Conservation (phyloP, 2,888 invertebrate species). For the Apodemia mormo region DNA sequence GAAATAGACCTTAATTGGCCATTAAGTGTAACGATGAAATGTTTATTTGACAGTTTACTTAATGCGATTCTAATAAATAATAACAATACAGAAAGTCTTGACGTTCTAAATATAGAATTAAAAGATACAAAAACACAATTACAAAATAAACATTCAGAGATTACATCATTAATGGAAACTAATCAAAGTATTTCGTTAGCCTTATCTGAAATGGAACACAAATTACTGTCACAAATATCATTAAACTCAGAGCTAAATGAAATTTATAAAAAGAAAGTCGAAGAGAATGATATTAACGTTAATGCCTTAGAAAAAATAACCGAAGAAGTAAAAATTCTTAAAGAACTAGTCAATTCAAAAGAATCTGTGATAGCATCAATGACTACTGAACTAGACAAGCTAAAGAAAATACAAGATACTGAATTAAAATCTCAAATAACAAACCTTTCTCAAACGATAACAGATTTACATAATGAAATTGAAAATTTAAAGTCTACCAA, state of each 20-base stretch:
- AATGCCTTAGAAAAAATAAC: constrained; percentile 46
- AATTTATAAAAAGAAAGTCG: constrained; percentile 46
- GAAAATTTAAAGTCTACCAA: constrained; percentile 52
- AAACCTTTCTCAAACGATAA: constrained; percentile 46
- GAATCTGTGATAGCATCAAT: constrained; percentile 46
- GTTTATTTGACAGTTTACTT: constrained; percentile 52
- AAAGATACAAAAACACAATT: constrained; percentile 44
- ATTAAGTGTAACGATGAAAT: constrained; percentile 44
- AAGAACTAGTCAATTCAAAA: constrained; percentile 45
- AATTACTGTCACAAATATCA: constrained; percentile 43
- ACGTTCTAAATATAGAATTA: constrained; percentile 45
- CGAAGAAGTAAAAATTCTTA: constrained; percentile 52
- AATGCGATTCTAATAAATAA: constrained; percentile 34
- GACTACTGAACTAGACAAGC: constrained; percentile 35
- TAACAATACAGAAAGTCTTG: constrained; percentile 43
- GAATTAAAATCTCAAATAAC: constrained; percentile 39
- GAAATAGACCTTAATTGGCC: constrained; percentile 47
- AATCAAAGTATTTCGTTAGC: constrained; percentile 43
- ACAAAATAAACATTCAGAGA: constrained; percentile 49
- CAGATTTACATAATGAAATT: constrained; percentile 48
- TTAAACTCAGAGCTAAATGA: constrained; percentile 48
- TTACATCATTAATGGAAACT: constrained; percentile 42
- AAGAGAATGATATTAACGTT: constrained; percentile 51
- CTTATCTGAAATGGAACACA: constrained; percentile 45
- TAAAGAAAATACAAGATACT: constrained; percentile 30